Conservation (phyloP, 2,888 invertebrate genomes). For the Serrognathus titanus region DNA sequence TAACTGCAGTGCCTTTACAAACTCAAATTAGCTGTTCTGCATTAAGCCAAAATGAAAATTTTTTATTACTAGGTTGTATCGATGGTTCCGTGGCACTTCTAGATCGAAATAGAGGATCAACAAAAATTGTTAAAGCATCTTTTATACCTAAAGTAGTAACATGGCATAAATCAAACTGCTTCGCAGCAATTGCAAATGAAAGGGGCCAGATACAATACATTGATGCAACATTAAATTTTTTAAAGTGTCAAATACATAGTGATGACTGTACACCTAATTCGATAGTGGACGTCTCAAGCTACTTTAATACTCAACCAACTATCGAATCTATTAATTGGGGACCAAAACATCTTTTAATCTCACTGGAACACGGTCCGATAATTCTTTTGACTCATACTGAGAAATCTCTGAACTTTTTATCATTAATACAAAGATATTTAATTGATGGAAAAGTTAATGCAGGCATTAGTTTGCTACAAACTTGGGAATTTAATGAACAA, state of each 20-base stretch:
- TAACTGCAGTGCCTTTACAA: slow-evolving; percentile 67
- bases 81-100: slow-evolving; percentile 80
- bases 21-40: slow-evolving; percentile 65
- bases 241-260: slow-evolving; percentile 63
- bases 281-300: slow-evolving; percentile 63
- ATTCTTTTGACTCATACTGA: slow-evolving; percentile 40
- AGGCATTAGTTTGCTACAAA: slow-evolving; percentile 62
- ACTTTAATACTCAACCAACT: slow-evolving; percentile 50
- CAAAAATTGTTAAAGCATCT: slow-evolving; percentile 71
- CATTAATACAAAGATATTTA: slow-evolving; percentile 55
- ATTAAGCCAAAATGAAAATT: slow-evolving; percentile 69
- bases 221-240: slow-evolving; percentile 66
- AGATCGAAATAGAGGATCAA: slow-evolving; percentile 71
- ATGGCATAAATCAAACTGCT: slow-evolving; percentile 70
- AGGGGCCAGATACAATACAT: slow-evolving; percentile 73
- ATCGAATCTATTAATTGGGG: slow-evolving; percentile 43
- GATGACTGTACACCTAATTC: slow-evolving; percentile 63
- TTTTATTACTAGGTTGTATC: slow-evolving; percentile 74
- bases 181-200: slow-evolving; percentile 67
- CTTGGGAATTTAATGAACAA: slow-evolving; percentile 71
- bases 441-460: slow-evolving; percentile 61
- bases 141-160: slow-evolving; percentile 72
- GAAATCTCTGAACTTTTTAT: slow-evolving; percentile 35
- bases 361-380: slow-evolving; percentile 63
- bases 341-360: slow-evolving; percentile 50